phyloP scores from a whole-genome alignment of 2,888 invertebrate genomes.

The Eupithecia vulgata region DNA sequence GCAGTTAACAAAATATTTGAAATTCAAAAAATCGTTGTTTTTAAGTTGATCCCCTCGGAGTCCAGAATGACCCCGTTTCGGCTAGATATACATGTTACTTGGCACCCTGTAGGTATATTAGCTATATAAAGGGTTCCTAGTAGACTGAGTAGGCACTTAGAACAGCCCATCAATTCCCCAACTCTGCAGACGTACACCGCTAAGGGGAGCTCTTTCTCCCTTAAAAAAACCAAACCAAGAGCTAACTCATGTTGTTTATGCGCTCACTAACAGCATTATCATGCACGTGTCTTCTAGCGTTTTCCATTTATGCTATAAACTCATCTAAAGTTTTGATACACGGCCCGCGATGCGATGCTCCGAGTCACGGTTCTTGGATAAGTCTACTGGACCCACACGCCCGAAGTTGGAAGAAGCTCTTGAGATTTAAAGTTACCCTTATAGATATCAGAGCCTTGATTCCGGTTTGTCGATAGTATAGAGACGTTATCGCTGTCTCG shows the following conservation, averaged over 20 bases:
- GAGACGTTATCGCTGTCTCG: background rate
- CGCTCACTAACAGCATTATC: slow-evolving; percentile 37
- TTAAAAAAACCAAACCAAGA: slow-evolving; percentile 15
- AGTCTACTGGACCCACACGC: slow-evolving; percentile 51
- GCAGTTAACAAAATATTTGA: no score
- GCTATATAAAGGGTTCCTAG: background rate
- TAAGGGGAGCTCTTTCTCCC: background rate
- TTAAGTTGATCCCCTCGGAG: no score
- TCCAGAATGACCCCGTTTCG: no score
- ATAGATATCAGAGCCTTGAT: background rate
- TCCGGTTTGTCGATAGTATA: background rate
- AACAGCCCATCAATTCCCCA: background rate
- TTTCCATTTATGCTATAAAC: slow-evolving; percentile 44
- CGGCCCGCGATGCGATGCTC: slow-evolving; percentile 32
- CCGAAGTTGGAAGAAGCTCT: slow-evolving; percentile 39
- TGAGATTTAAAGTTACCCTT: background rate
- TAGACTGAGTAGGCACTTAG: background rate
- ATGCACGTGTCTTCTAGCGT: slow-evolving; percentile 40
- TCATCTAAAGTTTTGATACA: slow-evolving; percentile 46
- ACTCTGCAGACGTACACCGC: background rate
- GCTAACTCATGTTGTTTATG: slow-evolving; percentile 17
- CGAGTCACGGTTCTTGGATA: slow-evolving; percentile 43
- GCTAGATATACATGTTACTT: no score
- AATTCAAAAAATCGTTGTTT: no score
- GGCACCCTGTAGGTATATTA: no score